A percentile compares a stretch with the other conserved stretches of the same genome.
Evolutionary conservation across 2,888 invertebrate species (phyloP).

Genomic region (Galeopsomyia nigrocyanea): DNA sequence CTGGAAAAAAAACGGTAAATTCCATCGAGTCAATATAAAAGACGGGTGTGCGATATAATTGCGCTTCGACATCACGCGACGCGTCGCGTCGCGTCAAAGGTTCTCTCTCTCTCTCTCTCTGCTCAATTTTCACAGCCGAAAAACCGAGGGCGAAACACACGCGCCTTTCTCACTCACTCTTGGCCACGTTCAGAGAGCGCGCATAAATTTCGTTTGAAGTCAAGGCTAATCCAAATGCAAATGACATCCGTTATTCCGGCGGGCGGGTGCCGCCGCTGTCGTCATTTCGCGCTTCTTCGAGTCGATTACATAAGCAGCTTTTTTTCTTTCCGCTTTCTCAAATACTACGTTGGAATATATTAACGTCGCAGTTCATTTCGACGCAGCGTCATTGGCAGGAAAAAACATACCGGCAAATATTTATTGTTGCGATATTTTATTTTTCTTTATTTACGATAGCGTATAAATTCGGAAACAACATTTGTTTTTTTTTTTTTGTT

Average conservation of each 20-base stretch:
- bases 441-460: no score
- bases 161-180: not conserved
- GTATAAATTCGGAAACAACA: no score
- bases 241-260: constrained; percentile 38
- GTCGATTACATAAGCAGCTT: constrained; percentile 39
- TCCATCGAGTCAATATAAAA: no score
- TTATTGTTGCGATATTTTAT: no score
- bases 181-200: constrained; percentile 1
- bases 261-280: not conserved
- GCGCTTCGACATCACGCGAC: not conserved
- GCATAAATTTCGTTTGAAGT: constrained; percentile 46
- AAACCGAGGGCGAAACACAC: not conserved
- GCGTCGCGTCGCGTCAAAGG: constrained; percentile 12
- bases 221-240: constrained; percentile 44
- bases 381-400: no score
- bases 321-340: no score
- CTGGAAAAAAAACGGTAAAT: not conserved
- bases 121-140: constrained; percentile 10
- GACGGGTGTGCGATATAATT: constrained; percentile 18
- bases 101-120: no score
- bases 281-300: constrained; percentile 13
- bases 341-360: no score
- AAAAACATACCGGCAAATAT: no score
- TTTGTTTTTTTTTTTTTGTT: no score
- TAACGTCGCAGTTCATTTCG: no score